Base-by-base conservation (phyloP, 2,797 vertebrate species). In the Chiroxiphia lanceolata region DNA sequence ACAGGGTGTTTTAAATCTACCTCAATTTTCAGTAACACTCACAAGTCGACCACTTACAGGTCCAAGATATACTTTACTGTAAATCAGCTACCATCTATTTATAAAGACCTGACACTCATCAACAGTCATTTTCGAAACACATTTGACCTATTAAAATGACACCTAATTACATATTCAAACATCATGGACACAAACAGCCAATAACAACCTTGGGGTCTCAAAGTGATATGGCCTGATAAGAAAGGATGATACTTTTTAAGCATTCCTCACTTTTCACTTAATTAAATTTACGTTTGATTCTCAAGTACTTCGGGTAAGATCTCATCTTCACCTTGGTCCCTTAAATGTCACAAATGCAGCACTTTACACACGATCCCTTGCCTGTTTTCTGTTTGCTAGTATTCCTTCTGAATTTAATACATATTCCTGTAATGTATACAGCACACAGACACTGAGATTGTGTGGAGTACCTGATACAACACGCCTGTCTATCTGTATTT, bases 121-220 rank as follows among this genome's bases (percentile, higher is more conserved):
- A 91, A 76, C n/a, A 83, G 40, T 67, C 31, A 95, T 92, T 96
- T 98, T 92, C 95, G 92, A 86, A 95, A 96, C 74, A 86, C 84
- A 97, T 94, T 78, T 97, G 94, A 97, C 91, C 93, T 96, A 96
- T 89, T 97, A 96, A 97, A 95, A 96, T 97, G 95, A 97, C 96
- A 97, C 91, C 94, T 97, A 96, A 96, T 97, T 97, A 96, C 92
- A 97, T 91, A 98, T 96, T 97, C 97, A 97, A 97, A 97, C 93
- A 97, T 64, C 96, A 94, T 83, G 85, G 82, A 89, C 93, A 97
- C 87, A 94, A 96, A 96, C 93, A 97, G 92, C 96, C 96, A 98
- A 97, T 96, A 97, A 96, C 93, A 96, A 96, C 59, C 77, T 83
- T 53, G 36, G 61, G 83, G 95, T 94, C 89, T 96, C 87, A 93